Evolutionary conservation across 2,113 vertebrate species (phyloP), one percentile per base, ranked within the genome.

Genomic region (Plecotus auritus): DNA sequence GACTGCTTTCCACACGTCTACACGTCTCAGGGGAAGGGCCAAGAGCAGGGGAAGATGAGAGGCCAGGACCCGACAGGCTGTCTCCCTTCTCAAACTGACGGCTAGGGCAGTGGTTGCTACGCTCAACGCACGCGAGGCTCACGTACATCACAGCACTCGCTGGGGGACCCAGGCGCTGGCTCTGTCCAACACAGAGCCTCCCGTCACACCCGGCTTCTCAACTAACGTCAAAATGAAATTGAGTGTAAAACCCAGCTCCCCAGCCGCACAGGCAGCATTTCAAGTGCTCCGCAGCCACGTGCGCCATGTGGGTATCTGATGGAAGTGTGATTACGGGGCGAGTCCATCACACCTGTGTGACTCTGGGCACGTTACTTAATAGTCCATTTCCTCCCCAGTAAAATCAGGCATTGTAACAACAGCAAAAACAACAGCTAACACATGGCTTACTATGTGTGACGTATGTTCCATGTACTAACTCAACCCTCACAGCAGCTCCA

Each of bases 281-380:
- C 37, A 16, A 13, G 7, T 8, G 26, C 22, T 40, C 66, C 30
- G 4, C 0, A 17, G 37, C 30, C 40, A 16, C 37, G 1, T 1
- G 11, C 17, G 42, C 12, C 35, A 4, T 22, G 3, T 1, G n/a
- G 54, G 30, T 13, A n/a, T 14, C 23, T 18, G 32, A 3, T 1
- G 14, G 54, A 40, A 45, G 45, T 1, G 17, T 42, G 17, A 47
- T 6, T 12, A 26, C 0, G 32, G 74, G 51, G 11, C 7, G 32
- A 0, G 0, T 6, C 64, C 54, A 14, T 7, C 23, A 32, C 22
- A 35, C 42, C 89, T 47, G 30, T 42, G 35, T 49, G 51, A 51
- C 37, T 70, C 32, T 10, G 40, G n/a, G 49, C 23, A 49, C 42
- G 28, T 69, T 56, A 30, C 40, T 51, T 51, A 22, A 49, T 1